A percentile compares a stretch with the other conserved stretches of the same genome.
phyloP scores from a whole-genome alignment of 2,888 invertebrate genomes.

The Cerastis rubricosa region DNA sequence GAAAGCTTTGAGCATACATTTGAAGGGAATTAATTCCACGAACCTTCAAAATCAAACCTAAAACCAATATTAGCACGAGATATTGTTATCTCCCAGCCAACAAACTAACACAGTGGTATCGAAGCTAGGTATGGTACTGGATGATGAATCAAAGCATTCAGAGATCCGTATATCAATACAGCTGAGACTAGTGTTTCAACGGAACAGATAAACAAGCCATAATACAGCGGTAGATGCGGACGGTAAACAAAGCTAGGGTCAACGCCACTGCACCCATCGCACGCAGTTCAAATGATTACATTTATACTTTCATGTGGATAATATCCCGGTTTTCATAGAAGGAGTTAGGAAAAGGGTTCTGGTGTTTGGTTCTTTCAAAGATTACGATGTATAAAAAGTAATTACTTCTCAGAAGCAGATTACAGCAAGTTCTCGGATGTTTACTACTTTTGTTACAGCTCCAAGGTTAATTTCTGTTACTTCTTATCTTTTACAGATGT shows the following conservation, averaged over 20 bases:
- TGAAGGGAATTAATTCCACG: slow-evolving; percentile 7
- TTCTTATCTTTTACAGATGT: slow-evolving; percentile 17
- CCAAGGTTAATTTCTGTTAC: slow-evolving; percentile 22
- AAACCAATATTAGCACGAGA: slow-evolving; percentile 47
- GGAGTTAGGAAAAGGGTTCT: slow-evolving; percentile 20
- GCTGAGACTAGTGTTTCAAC: slow-evolving; percentile 74
- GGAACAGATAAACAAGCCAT: slow-evolving; percentile 70
- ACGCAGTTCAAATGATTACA: slow-evolving; percentile 55
- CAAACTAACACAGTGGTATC: slow-evolving; percentile 46
- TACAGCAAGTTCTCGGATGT: not conserved
- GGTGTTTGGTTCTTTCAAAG: slow-evolving; percentile 19
- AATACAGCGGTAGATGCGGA: slow-evolving; percentile 75
- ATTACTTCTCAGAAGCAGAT: slow-evolving; percentile 19
- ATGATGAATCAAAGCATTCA: slow-evolving; percentile 58
- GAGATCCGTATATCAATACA: slow-evolving; percentile 72
- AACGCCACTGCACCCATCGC: slow-evolving; percentile 75
- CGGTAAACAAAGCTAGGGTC: slow-evolving; percentile 84
- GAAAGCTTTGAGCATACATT: slow-evolving; percentile 7
- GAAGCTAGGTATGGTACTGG: slow-evolving; percentile 41
- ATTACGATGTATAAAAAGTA: not conserved
- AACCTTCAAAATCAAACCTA: slow-evolving; percentile 23
- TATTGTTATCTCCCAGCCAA: slow-evolving; percentile 46
- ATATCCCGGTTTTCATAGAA: slow-evolving; percentile 24
- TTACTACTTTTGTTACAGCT: not conserved
- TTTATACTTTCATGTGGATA: slow-evolving; percentile 47